phyloP scores from a whole-genome alignment of 1,140 invertebrate species.

The Caerostris extrusa region DNA sequence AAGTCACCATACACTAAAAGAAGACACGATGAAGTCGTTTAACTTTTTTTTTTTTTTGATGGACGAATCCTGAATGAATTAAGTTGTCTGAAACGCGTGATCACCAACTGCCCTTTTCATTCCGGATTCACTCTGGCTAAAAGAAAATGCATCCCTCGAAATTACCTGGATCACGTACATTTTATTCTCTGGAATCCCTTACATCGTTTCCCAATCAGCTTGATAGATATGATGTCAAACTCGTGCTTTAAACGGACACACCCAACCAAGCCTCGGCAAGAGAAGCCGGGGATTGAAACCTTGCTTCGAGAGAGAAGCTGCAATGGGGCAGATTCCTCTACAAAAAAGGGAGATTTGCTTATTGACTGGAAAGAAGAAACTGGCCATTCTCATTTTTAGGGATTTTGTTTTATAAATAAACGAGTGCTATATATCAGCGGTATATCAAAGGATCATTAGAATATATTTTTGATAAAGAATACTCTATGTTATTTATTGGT shows the following conservation, averaged over 20 bases:
- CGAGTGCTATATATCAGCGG: background rate
- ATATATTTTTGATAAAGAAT: background rate
- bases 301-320: background rate
- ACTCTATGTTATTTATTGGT: background rate
- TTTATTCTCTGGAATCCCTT: conserved; percentile 43
- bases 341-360: background rate
- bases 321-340: background rate
- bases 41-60: background rate
- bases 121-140: background rate
- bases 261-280: conserved; percentile 7
- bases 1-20: background rate
- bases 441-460: background rate
- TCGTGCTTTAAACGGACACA: conserved; percentile 60
- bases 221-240: conserved; percentile 73
- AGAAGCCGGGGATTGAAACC: conserved; percentile 6
- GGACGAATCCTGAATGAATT: conserved; percentile 12
- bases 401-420: background rate
- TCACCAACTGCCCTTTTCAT: conserved; percentile 9
- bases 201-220: conserved; percentile 72
- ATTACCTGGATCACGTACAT: conserved; percentile 64
- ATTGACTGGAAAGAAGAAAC: background rate
- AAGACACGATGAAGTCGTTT: background rate
- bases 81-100: conserved; percentile 28
- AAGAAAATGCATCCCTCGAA: conserved; percentile 56
- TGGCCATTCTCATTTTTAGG: background rate